phyloP scores from a whole-genome alignment of 2,113 vertebrate genomes.

The Penelope pileata region DNA sequence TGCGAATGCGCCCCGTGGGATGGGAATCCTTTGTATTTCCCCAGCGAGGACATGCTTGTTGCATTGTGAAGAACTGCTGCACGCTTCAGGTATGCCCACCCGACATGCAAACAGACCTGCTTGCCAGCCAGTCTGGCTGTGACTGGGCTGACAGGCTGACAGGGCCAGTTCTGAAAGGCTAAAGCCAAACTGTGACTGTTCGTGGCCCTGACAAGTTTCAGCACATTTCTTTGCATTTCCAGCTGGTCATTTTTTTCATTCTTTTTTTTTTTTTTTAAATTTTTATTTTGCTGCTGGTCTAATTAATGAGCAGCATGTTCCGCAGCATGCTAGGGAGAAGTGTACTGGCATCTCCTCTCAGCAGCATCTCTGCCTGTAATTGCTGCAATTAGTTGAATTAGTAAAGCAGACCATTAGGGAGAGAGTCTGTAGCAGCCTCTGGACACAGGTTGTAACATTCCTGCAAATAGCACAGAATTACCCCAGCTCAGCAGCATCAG shows the following conservation, averaged over 20 bases:
- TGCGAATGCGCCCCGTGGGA: neutral
- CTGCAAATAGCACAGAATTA: constrained; percentile 39
- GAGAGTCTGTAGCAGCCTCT: constrained; percentile 48
- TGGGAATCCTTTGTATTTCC: neutral
- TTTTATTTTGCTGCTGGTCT: neutral
- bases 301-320: constrained; percentile 60
- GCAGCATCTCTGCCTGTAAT: constrained; percentile 72
- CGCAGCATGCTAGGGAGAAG: constrained; percentile 50
- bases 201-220: neutral
- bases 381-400: constrained; percentile 78
- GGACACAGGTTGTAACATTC: constrained; percentile 41
- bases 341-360: constrained; percentile 56
- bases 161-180: neutral
- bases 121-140: neutral
- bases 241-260: neutral
- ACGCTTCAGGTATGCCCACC: neutral
- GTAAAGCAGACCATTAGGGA: constrained; percentile 69
- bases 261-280: neutral
- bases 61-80: neutral
- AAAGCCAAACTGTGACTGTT: neutral
- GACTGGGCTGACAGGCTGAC: neutral
- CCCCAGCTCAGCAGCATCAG: neutral
- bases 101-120: neutral
- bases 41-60: neutral
- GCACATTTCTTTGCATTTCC: neutral